Base-by-base conservation (phyloP, 1,140 invertebrate species). In the Calephelis nemesis region DNA sequence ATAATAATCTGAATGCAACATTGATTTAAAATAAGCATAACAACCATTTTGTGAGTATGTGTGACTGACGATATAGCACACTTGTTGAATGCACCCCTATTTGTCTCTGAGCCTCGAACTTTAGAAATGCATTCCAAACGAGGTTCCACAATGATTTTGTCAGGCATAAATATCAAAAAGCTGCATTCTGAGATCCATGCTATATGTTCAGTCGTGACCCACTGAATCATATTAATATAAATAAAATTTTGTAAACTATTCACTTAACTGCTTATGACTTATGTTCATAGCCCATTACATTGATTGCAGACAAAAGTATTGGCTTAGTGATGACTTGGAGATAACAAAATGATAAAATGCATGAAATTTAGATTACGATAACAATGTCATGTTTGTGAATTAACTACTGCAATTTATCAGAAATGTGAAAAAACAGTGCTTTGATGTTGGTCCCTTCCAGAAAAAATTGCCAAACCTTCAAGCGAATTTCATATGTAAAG, bases 141-240 rank as follows among this genome's bases (percentile, higher is more conserved):
- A 78, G 78, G 76, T 19, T 19, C 71, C 78, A 79, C 72, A 74
- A 74, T 75, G 67, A 78, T 69, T 75, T 70, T 71, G 70, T 79
- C 75, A 78, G 74, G 74, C 70, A 73, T 77, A 76, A 82, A 73
- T 84, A 82, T 83, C 76, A 84, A 71, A 77, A 79, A 87, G 88
- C 87, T 91, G 88, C 88, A 88, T 90, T 90, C 87, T 91, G 88
- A 91, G 88, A 90, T 90, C 88, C 84, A 88, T 86, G 84, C 87
- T 84, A 85, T 85, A 88, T 87, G 83, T 82, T 88, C 85, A 89
- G 85, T 87, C 77, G 82, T 82, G 81, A 87, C 82, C 76, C 81
- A 87, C 87, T 87, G 86, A 90, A 85, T 81, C 81, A 83, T 82
- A 85, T 78, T 82, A 82, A 85, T 75, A 85, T 84, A 85, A 83